Conservation (phyloP, 2,113 vertebrate genomes). For the Indri indri region DNA sequence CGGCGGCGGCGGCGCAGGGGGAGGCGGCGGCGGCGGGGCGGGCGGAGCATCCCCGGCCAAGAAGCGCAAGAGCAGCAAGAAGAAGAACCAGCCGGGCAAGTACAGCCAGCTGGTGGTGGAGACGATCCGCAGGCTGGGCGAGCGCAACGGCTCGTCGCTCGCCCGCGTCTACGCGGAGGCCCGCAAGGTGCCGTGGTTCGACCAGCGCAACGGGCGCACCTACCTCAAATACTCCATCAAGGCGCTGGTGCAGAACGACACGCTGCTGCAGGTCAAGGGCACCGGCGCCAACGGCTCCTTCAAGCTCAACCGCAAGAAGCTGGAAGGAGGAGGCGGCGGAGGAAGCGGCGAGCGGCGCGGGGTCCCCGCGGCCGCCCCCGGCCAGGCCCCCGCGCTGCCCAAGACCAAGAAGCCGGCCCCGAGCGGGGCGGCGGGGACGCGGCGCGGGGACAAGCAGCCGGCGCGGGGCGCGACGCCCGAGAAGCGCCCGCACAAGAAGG, state of each 20-base stretch:
- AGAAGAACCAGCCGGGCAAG: constrained; percentile 91
- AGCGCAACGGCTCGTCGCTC: constrained; percentile 90
- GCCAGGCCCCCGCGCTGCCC: constrained; percentile 40
- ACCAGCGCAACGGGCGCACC: constrained; percentile 91
- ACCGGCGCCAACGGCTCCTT: constrained; percentile 92
- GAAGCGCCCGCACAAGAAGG: constrained; percentile 82
- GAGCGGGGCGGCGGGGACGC: constrained; percentile 14
- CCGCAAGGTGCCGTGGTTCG: constrained; percentile 91
- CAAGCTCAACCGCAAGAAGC: constrained; percentile 91
- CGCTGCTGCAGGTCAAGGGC: constrained; percentile 91
- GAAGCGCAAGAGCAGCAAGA: constrained; percentile 86
- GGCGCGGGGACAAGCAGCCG: constrained; percentile 79
- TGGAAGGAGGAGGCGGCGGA: constrained; percentile 83
- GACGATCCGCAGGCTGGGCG: constrained; percentile 87
- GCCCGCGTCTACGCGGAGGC: constrained; percentile 91
- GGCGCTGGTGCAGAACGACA: constrained; percentile 92
- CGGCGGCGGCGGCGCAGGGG: too few species aligned
- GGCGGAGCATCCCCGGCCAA: constrained; percentile 79
- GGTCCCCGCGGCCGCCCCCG: constrained; percentile 42
- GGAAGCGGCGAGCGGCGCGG: constrained; percentile 74
- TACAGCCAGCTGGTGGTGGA: constrained; percentile 92
- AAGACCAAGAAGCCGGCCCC: constrained; percentile 74
- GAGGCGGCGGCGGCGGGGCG: too few species aligned
- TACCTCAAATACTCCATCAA: constrained; percentile 92
- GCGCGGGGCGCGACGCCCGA: constrained; percentile 79